These are phyloP conservation scores for Cyphomyrmex costatus DNA, from an alignment of 1,140 invertebrate species.

Conservation along the genomic window DNA sequence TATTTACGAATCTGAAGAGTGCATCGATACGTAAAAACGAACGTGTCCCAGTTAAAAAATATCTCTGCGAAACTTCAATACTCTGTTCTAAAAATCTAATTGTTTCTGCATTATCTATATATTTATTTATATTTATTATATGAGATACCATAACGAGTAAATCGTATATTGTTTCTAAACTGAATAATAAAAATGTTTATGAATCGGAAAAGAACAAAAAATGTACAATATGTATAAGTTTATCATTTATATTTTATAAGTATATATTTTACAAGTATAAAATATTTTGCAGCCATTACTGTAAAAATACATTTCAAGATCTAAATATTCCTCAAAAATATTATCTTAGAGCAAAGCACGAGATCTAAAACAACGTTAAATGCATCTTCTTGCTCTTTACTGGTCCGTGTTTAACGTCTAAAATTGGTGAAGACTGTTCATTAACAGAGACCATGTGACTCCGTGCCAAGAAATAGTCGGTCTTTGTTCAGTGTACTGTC, in stretches of 20 bases:
- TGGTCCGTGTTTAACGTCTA: constrained; percentile 68
- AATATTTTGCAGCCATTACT: background rate
- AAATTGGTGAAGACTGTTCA: constrained; percentile 74
- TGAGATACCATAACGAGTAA: background rate
- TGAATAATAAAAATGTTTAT: background rate
- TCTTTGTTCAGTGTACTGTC: constrained; percentile 73
- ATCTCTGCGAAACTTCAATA: background rate
- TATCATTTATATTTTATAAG: background rate
- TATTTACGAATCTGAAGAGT: constrained; percentile 12
- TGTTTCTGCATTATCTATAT: background rate
- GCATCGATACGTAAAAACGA: constrained; percentile 3
- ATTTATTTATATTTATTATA: no score
- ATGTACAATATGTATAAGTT: background rate
- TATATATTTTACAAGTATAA: background rate
- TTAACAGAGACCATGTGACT: constrained; percentile 68
- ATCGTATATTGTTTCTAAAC: background rate
- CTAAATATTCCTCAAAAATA: constrained; percentile 22
- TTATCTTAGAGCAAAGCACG: background rate
- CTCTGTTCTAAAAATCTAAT: background rate
- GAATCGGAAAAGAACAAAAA: background rate
- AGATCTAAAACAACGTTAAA: constrained; percentile 24
- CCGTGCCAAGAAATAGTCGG: constrained; percentile 72
- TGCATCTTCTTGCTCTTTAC: constrained; percentile 41
- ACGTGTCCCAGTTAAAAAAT: background rate
- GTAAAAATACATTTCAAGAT: background rate